Conservation (phyloP, 2,797 vertebrate species). For the Anniella stebbinsi region DNA sequence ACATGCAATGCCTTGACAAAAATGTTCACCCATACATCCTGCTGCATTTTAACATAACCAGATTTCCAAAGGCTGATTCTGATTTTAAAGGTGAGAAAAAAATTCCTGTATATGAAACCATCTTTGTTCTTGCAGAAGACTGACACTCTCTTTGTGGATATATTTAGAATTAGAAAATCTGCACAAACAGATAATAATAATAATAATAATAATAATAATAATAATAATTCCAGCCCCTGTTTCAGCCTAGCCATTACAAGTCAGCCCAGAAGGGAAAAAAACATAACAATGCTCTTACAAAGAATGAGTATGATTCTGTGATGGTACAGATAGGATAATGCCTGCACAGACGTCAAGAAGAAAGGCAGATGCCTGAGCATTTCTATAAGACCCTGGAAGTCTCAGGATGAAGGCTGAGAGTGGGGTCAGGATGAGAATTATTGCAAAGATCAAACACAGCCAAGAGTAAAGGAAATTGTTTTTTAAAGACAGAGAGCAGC, state of each 20-base stretch:
- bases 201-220: no score
- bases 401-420: neutral
- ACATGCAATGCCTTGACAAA: neutral
- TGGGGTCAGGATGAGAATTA: neutral
- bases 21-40: neutral
- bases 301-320: neutral
- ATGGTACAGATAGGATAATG: neutral
- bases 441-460: neutral
- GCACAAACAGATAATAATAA: neutral
- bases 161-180: neutral
- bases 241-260: neutral
- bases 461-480: neutral
- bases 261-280: neutral
- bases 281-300: neutral
- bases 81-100: neutral
- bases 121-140: neutral
- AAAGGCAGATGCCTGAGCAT: neutral
- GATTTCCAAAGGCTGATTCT: neutral
- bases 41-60: neutral
- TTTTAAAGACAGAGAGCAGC: neutral
- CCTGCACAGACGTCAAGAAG: neutral
- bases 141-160: neutral
- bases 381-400: neutral
- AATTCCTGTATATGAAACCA: no score
- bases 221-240: neutral